Conservation (phyloP, 2,888 invertebrate genomes). For the Lithophane socia region DNA sequence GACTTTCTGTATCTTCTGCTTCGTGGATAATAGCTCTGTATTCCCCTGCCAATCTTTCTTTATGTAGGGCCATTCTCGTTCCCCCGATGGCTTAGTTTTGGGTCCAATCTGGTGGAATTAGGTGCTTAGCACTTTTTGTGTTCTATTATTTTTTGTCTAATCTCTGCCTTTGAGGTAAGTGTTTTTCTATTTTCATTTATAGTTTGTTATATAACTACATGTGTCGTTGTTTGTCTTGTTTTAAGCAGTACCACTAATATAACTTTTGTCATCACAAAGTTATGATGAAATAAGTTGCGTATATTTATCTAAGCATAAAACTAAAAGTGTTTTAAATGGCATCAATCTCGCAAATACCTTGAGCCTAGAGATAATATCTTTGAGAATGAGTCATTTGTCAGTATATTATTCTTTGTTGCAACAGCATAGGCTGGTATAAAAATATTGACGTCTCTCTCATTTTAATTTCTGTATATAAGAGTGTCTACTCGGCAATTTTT, state of each 20-base stretch:
- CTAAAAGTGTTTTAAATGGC: constrained; percentile 13
- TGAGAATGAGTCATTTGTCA: constrained; percentile 43
- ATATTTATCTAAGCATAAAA: background rate
- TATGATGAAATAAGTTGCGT: background rate
- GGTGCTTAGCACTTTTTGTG: constrained; percentile 23
- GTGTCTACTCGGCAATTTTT: background rate
- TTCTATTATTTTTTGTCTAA: constrained; percentile 33
- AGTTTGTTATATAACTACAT: background rate
- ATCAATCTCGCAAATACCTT: constrained; percentile 26
- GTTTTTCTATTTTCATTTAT: constrained; percentile 1
- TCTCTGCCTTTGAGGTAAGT: background rate
- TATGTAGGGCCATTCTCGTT: constrained; percentile 34
- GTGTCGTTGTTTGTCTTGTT: background rate
- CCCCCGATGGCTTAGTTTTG: constrained; percentile 16
- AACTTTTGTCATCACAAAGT: constrained; percentile 6
- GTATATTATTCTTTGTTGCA: constrained; percentile 35
- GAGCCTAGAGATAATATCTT: constrained; percentile 46
- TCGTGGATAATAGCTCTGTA: constrained; percentile 15
- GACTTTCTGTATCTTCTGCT: constrained; percentile 20
- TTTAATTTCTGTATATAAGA: constrained; percentile 5
- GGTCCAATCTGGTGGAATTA: constrained; percentile 36
- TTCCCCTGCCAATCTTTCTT: constrained; percentile 46
- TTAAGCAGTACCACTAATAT: background rate
- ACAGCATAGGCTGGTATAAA: constrained; percentile 3
- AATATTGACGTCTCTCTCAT: constrained; percentile 6